Conservation (phyloP, 2,797 vertebrate genomes). For the Amphiprion clarkii region DNA sequence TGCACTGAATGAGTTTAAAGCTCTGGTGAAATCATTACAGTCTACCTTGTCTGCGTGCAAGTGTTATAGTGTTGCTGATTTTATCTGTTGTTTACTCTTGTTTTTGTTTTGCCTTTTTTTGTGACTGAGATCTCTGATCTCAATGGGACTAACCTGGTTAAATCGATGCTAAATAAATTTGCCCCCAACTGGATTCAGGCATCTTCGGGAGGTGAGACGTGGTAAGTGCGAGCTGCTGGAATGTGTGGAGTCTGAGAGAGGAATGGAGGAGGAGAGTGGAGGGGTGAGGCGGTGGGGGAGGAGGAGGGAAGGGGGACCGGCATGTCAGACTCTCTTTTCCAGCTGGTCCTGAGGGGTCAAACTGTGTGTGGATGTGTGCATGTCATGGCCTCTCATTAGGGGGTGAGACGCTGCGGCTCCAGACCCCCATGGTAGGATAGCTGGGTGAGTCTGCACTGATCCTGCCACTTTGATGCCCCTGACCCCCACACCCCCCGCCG, state of each 20-base stretch:
- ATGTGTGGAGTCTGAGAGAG: conserved; percentile 64
- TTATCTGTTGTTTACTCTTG: too few species aligned
- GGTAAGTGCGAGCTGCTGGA: conserved; percentile 64
- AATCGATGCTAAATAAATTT: neutral
- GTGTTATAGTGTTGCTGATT: too few species aligned
- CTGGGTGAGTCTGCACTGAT: conserved; percentile 79
- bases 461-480: conserved; percentile 84
- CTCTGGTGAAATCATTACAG: too few species aligned
- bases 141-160: too few species aligned
- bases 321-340: conserved; percentile 80
- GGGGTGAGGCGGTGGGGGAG: neutral
- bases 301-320: conserved; percentile 24
- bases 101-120: too few species aligned
- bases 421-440: conserved; percentile 84
- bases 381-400: conserved; percentile 85
- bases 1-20: too few species aligned
- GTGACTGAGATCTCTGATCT: too few species aligned
- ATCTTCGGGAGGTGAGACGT: conserved; percentile 43
- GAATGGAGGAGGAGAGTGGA: conserved; percentile 29
- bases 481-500: conserved; percentile 57
- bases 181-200: conserved; percentile 15
- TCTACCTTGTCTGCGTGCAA: too few species aligned
- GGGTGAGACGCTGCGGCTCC: conserved; percentile 84
- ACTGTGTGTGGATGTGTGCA: conserved; percentile 75
- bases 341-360: conserved; percentile 80